Evolutionary conservation across 2,113 vertebrate genomes (phyloP).

Genomic region (Tor tambroides): DNA sequence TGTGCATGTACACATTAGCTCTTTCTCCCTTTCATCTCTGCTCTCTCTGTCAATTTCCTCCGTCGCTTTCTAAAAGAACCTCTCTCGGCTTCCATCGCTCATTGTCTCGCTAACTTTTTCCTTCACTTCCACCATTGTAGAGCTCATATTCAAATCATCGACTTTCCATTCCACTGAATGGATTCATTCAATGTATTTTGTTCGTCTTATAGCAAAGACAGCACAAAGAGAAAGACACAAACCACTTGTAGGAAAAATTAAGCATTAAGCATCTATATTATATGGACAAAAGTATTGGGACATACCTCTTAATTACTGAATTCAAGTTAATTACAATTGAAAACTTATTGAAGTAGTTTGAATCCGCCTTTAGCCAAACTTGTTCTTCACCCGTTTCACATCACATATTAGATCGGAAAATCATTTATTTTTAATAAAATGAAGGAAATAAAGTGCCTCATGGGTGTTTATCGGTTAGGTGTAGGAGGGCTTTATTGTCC

Average conservation of each 20-base stretch:
- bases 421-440: too few species aligned
- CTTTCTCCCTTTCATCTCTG: slow-evolving; percentile 11
- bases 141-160: background rate
- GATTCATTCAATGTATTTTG: background rate
- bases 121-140: background rate
- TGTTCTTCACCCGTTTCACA: too few species aligned
- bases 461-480: too few species aligned
- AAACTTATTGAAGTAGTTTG: too few species aligned
- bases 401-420: too few species aligned
- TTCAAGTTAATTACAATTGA: too few species aligned
- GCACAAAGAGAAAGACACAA: background rate
- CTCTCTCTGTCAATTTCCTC: slow-evolving; percentile 1
- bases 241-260: background rate
- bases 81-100: background rate
- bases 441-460: too few species aligned
- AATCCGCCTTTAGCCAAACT: too few species aligned
- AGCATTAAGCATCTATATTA: background rate
- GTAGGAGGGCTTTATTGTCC: too few species aligned
- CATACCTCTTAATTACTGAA: too few species aligned
- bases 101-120: background rate
- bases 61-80: background rate
- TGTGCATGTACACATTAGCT: slow-evolving; percentile 37
- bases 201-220: background rate
- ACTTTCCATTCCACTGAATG: background rate
- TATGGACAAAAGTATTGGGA: too few species aligned